A percentile compares a stretch with the other conserved stretches of the same genome.
Evolutionary conservation across 1,140 invertebrate genomes (phyloP).

Genomic region (Cherax quadricarinatus): DNA sequence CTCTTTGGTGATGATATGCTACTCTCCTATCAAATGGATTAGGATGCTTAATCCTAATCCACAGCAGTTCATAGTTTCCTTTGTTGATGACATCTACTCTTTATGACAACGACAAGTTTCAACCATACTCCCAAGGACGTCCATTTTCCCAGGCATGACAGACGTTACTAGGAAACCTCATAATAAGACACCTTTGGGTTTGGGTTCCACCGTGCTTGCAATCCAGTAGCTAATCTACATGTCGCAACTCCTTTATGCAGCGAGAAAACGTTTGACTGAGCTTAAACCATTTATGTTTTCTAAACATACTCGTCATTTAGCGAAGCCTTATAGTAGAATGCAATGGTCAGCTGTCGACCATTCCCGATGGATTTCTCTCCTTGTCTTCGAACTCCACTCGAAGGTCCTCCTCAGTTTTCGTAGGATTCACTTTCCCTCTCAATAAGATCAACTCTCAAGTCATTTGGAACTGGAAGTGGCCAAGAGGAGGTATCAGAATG

Average conservation of each 20-base stretch:
- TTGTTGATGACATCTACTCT: too few relatives aligned
- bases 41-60: too few relatives aligned
- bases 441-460: neutral
- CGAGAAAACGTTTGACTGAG: neutral
- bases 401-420: neutral
- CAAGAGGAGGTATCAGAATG: neutral
- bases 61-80: too few relatives aligned
- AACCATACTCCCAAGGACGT: too few relatives aligned
- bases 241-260: neutral
- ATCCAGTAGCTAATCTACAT: neutral
- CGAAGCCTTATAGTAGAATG: neutral
- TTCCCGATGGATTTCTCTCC: neutral
- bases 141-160: too few relatives aligned
- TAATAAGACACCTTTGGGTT: too few relatives aligned
- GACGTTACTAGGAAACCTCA: too few relatives aligned
- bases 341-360: neutral
- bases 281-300: neutral
- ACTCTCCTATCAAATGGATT: too few relatives aligned
- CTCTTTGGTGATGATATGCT: too few relatives aligned
- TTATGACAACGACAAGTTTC: too few relatives aligned
- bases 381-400: neutral
- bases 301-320: neutral
- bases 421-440: neutral
- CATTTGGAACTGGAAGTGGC: neutral
- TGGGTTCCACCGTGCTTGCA: too few relatives aligned